Conservation (phyloP, 2,113 vertebrate genomes). For the Phasianus colchicus region DNA sequence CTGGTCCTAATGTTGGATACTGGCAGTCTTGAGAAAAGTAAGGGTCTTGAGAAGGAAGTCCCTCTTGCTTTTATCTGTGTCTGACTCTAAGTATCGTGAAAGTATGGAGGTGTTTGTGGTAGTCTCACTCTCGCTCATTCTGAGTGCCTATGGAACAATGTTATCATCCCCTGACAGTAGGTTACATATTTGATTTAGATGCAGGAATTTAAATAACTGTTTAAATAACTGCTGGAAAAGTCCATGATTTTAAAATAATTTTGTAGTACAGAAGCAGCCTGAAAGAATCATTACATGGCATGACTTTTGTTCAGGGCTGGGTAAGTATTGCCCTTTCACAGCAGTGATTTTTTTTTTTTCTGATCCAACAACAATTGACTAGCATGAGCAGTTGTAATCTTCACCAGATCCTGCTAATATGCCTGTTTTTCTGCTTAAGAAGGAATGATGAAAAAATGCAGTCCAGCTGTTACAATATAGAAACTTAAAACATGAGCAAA, state of each 20-base stretch:
- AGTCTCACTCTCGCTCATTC: neutral
- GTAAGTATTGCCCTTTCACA: constrained; percentile 14
- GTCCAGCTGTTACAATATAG: constrained; percentile 48
- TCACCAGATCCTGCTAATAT: constrained; percentile 1
- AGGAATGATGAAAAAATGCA: constrained; percentile 29
- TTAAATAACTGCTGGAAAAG: constrained; percentile 32
- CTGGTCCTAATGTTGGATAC: neutral
- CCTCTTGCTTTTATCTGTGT: neutral
- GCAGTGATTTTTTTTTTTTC: constrained; percentile 3
- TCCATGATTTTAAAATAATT: constrained; percentile 38
- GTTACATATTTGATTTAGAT: constrained; percentile 54
- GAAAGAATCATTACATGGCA: neutral
- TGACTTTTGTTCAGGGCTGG: neutral
- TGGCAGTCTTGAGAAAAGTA: neutral
- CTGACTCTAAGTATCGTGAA: neutral
- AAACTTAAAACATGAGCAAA: neutral
- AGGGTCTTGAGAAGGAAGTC: neutral
- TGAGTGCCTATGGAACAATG: neutral
- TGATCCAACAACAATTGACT: constrained; percentile 37
- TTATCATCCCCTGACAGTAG: constrained; percentile 37
- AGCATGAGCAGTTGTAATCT: constrained; percentile 33
- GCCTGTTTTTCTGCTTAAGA: neutral
- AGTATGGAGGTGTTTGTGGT: neutral
- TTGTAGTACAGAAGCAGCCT: constrained; percentile 3
- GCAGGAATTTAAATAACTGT: constrained; percentile 36